Conservation (phyloP, 2,888 invertebrate species). For the Ophion obscuratus region DNA sequence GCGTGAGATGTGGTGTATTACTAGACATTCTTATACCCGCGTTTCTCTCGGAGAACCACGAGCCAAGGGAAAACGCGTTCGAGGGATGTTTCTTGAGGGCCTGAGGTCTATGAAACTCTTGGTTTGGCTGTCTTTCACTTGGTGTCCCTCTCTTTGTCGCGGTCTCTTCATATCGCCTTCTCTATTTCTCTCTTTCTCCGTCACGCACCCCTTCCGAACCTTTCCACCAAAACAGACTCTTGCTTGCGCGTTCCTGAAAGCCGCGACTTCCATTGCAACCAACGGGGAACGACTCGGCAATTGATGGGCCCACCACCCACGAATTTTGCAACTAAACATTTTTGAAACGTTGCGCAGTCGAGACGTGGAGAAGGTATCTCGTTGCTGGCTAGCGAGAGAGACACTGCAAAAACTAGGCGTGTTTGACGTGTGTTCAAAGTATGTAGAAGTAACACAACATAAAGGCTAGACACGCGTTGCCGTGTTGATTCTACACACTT, state of each 20-base stretch:
- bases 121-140: slow-evolving; percentile 40
- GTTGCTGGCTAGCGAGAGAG: not conserved
- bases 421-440: no score
- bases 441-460: no score
- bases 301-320: slow-evolving; percentile 67
- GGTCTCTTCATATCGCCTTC: no score
- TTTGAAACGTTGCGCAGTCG: not conserved
- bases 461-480: no score
- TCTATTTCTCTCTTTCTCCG: not conserved
- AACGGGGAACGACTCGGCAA: slow-evolving; percentile 77
- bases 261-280: slow-evolving; percentile 79
- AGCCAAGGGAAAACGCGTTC: slow-evolving; percentile 58
- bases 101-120: slow-evolving; percentile 44
- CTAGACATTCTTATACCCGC: slow-evolving; percentile 81
- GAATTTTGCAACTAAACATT: slow-evolving; percentile 76
- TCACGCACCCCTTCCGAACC: slow-evolving; percentile 41
- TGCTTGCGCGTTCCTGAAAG: slow-evolving; percentile 80
- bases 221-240: slow-evolving; percentile 62
- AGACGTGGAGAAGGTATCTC: slow-evolving; percentile 26
- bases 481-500: no score
- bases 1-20: slow-evolving; percentile 80
- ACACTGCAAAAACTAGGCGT: no score
- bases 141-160: not conserved
- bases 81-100: slow-evolving; percentile 66
- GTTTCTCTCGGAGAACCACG: slow-evolving; percentile 61